Percentiles rank a stretch among this genome's conserved stretches.
phyloP scores from a whole-genome alignment of 2,113 vertebrate species.

The Laticauda colubrina region DNA sequence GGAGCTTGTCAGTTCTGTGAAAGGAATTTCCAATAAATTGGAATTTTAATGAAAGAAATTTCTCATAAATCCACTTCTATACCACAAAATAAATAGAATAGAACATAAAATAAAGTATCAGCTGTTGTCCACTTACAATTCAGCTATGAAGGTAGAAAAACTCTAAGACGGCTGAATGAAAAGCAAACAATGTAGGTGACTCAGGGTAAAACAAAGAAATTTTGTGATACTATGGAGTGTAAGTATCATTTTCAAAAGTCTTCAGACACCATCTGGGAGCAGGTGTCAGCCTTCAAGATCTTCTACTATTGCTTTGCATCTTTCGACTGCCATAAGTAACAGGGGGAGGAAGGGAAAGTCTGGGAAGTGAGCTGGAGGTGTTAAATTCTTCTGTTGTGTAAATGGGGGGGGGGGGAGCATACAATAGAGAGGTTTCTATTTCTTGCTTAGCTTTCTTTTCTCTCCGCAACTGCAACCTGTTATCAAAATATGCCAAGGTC shows the following conservation, averaged over 20 bases:
- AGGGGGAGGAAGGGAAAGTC: no score
- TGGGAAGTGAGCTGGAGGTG: no score
- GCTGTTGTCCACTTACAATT: neutral
- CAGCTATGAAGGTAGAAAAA: neutral
- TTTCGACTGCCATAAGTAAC: no score
- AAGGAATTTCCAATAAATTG: neutral
- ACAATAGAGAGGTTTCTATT: no score
- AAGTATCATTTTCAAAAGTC: conserved; percentile 4
- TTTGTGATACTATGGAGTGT: neutral
- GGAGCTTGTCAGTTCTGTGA: neutral
- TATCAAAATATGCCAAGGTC: no score
- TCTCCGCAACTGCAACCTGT: no score
- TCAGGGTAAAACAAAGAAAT: neutral
- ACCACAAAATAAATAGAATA: neutral
- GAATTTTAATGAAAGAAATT: neutral
- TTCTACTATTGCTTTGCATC: no score
- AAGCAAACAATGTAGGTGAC: neutral
- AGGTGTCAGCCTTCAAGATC: no score
- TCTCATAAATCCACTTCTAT: neutral
- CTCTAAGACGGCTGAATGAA: neutral
- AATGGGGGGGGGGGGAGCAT: no score
- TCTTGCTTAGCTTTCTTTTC: no score
- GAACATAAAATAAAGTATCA: neutral
- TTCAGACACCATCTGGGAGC: neutral
- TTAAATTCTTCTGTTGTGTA: no score